Evolutionary conservation across 2,797 vertebrate genomes (phyloP), one percentile per base, ranked within the genome.

Genomic region (Gallinago stenura): DNA sequence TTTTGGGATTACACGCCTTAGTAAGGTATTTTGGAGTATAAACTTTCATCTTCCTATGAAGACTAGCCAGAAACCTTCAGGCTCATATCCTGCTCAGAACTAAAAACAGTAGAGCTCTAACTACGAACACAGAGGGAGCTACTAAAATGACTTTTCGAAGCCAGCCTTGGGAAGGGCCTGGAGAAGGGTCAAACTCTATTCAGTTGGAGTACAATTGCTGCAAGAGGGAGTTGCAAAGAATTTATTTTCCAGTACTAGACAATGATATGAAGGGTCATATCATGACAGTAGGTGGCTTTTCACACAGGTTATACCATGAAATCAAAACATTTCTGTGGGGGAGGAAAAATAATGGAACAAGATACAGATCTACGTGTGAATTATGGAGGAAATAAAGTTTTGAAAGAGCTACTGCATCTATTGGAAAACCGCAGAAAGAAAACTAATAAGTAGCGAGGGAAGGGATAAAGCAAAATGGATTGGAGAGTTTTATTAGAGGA

Each of bases 1-100:
- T 95, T 95, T 93, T 84, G 93, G 77, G 85, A 89, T 24, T 84
- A 69, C 88, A 89, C 2, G 1, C 94, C 91, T 94, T 45, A 82
- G 58, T 41, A 66, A 95, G 80, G 87, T 58, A 82, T 96, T 95
- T 91, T 62, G 73, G 51, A 93, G 39, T 45, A 70, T 72, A 14
- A 83, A 75, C 33, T 50, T 73, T 37, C 11, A 25, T 39, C 12
- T 69, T 96, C 28, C 48, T 76, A 31, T 25, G 54, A 93, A 82
- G 31, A 53, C 62, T 57, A 73, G 48, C 48, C 83, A 95, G 45
- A 69, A 91, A 81, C 89, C 20, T 73, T 45, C 57, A 73, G 35
- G n/a, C 22, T 83, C 37, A 2, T 68, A 28, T 70, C 20, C 50
- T 68, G 35, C 41, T 82, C 26, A 68, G 62, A 69, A 35, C 9